Percentiles rank a stretch among this genome's conserved stretches.
Evolutionary conservation across 2,888 invertebrate genomes (phyloP).

Genomic region (Sarcophaga carnaria): DNA sequence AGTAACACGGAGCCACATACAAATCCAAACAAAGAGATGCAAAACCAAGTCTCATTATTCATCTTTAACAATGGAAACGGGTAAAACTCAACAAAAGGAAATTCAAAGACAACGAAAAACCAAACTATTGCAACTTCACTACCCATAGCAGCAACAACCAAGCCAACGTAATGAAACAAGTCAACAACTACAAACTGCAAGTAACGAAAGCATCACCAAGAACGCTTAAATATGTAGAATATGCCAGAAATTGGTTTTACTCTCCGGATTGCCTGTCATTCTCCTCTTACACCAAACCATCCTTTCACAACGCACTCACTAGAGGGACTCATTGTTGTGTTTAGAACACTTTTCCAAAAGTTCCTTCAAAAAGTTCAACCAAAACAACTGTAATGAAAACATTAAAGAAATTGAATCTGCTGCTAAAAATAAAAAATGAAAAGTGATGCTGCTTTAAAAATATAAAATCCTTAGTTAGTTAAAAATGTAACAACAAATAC

Average conservation of each 20-base stretch:
- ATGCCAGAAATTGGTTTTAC: constrained; percentile 60
- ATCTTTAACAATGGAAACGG: constrained; percentile 62
- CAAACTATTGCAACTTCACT: constrained; percentile 7
- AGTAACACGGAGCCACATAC: constrained; percentile 32
- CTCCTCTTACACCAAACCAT: constrained; percentile 6
- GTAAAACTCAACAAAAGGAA: constrained; percentile 32
- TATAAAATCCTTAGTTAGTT: constrained; percentile 38
- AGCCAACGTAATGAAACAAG: not conserved
- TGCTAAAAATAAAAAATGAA: constrained; percentile 32
- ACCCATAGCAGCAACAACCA: not conserved
- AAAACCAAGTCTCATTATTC: constrained; percentile 60
- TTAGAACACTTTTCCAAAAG: not conserved
- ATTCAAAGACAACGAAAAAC: constrained; percentile 20
- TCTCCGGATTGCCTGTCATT: constrained; percentile 41
- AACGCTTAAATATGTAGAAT: constrained; percentile 58
- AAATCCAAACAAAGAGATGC: constrained; percentile 33
- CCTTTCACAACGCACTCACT: not conserved
- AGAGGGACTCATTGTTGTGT: not conserved
- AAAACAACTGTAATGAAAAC: not conserved
- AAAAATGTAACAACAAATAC: constrained; percentile 42
- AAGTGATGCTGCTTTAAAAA: constrained; percentile 39
- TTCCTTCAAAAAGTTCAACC: constrained; percentile 10
- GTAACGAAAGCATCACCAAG: constrained; percentile 39
- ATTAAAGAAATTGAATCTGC: constrained; percentile 15
- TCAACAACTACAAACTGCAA: constrained; percentile 27